Evolutionary conservation across 30 jellyfish, hydroid and myxozoan species (phyloP).

Genomic region (Haliclystus octoradiatus): DNA sequence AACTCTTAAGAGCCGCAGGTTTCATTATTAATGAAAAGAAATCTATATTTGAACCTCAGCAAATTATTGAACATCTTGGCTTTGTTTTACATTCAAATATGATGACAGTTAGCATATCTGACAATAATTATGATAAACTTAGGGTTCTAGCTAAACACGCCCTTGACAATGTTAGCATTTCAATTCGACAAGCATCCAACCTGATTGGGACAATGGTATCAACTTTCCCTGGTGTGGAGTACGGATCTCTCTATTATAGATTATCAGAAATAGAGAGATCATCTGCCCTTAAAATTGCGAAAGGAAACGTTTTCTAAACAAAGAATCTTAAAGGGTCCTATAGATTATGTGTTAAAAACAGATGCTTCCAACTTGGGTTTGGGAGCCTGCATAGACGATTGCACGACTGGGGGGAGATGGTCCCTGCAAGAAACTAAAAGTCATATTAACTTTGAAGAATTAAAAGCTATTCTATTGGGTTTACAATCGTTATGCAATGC

Average conservation of each 20-base stretch:
- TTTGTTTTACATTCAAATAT: neutral
- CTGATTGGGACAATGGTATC: slow-evolving; percentile 3
- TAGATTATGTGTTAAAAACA: neutral
- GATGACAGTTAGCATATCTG: slow-evolving; percentile 8
- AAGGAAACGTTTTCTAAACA: neutral
- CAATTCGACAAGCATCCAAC: slow-evolving; percentile 8
- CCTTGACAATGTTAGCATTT: neutral
- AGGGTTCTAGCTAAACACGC: neutral
- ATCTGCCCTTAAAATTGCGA: neutral
- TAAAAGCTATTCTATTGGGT: slow-evolving; percentile 16
- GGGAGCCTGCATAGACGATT: slow-evolving; percentile 10
- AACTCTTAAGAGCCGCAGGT: slow-evolving; percentile 6
- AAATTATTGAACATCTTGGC: slow-evolving; percentile 11
- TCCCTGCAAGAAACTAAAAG: neutral
- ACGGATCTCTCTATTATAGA: slow-evolving; percentile 5
- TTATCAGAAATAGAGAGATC: neutral
- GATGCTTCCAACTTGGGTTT: slow-evolving; percentile 17
- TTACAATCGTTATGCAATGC: slow-evolving; percentile 1
- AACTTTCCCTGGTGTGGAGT: neutral
- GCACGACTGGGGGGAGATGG: slow-evolving; percentile 4
- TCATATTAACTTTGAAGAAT: slow-evolving; percentile 11
- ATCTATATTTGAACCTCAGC: slow-evolving; percentile 5
- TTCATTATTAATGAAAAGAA: slow-evolving; percentile 9
- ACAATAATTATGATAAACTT: neutral
- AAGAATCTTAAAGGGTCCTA: neutral